Base-by-base conservation (phyloP, 2,797 vertebrate species). In the Limnodromus scolopaceus region DNA sequence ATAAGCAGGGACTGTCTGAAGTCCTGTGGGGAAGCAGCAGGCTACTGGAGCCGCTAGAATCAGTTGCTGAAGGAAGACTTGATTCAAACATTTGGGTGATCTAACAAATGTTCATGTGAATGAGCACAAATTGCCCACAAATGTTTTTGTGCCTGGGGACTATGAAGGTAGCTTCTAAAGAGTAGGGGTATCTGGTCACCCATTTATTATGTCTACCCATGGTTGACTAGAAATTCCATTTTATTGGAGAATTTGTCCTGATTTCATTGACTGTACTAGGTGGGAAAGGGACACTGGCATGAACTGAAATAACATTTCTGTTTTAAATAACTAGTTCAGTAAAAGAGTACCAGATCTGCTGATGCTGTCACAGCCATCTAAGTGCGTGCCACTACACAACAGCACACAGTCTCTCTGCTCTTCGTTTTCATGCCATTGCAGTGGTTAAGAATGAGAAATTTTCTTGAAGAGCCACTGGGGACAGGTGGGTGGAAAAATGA, bases 401-500 rank as follows among this genome's bases (percentile, higher is more conserved):
- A 89, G 84, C 64, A 57, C 2, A 76, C 51, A 28, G 30, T 13
- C 75, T 79, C 76, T 71, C 71, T 80, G 71, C 75, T 66, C 68
- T 61, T 94, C 84, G 22, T 84, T 94, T 87, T 80, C 84, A 51
- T 76, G 84, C 76, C 93, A 72, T 78, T 76, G 91, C 69, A 86
- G 88, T 69, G 84, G 58, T 92, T 92, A 78, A 71, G 88, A 92
- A 64, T 39, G 84, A 92, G 91, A 92, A 84, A 91, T 63, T 61
- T 80, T 83, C 88, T 61, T 75, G 55, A 85, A 91, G 69, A 92
- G 92, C 93, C 90, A 54, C 66, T 82, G 96, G 97, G 87, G 93
- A 97, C 92, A 96, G 91, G 92, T 93, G 89, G 89, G 93, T 96
- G 81, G 93, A 94, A 95, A 92, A 95, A 92, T 88, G 95, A 94